Evolutionary conservation across 2,113 vertebrate species (phyloP), one percentile per base, ranked within the genome.

Genomic region (Pelecanus crispus): DNA sequence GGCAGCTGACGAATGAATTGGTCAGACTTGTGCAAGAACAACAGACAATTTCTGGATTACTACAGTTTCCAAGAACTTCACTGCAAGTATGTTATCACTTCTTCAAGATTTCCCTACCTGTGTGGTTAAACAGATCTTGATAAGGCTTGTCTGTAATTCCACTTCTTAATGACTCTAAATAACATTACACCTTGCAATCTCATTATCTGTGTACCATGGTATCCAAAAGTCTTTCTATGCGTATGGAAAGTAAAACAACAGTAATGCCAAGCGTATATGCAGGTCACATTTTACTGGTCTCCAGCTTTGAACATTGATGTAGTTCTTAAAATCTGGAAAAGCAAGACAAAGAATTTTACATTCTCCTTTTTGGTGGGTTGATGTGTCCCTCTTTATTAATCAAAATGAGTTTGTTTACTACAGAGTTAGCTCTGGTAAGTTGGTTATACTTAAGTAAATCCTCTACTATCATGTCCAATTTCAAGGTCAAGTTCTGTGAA

Each of bases 201-300:
- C 28, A 14, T 73, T 86, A 21, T 74, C 20, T 53, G 5, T 0
- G 0, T 88, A 49, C n/a, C 1, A 4, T 12, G 15, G 7, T 34
- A 84, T 67, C 38, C 34, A 28, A 21, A 86, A 78, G 18, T 50
- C 8, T 79, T 93, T 87, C 40, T 61, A 3, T 68, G 19, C 25
- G 74, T 49, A 29, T 20, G 42, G 29, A 29, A 70, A 88, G 8
- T 31, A 42, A 70, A 58, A 3, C 17, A 85, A 28, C 16, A 87
- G 9, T 67, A 80, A 36, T 58, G 14, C 3, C 52, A 81, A 24
- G 36, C 24, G 11, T 73, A 16, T 38, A 50, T 40, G 25, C 32
- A 66, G 32, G 9, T 71, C 79, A 67, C 2, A 3, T 74, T 83
- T 83, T 66, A 81, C 34, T 84, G 13, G 32, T 63, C 29, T 88